Evolutionary conservation across 2,113 vertebrate species (phyloP), one percentile per base, ranked within the genome.

Genomic region (Neolamprologus fasciatus): DNA sequence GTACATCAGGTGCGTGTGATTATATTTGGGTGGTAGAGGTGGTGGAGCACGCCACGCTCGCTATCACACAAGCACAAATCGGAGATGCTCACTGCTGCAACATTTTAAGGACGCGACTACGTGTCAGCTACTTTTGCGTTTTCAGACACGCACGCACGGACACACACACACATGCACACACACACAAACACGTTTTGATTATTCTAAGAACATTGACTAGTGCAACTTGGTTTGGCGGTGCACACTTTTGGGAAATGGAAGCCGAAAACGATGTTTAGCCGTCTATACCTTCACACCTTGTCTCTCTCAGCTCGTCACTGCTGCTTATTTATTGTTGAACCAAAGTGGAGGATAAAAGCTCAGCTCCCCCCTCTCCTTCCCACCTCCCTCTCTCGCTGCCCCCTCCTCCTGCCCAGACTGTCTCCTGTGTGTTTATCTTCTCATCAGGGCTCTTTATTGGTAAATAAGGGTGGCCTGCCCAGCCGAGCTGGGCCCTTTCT

Each of bases 351-450:
- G 94, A 94, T 95, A 88, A 95, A 93, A 89, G 87, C 88, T 89
- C 13, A 42, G 71, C 31, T 80, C 63, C 63, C 35, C 50, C 42
- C 80, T 61, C 17, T 71, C 40, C 17, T 13, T n/a, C 76, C 73
- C 45, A 78, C 73, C 73, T 78, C 73, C 73, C 73, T 78, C 71
- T 50, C 45, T 51, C 7, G 11, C 45, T 78, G 45, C 26, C 84
- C 26, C 90, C 42, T 51, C 80, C 47, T 31, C 40, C 68, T 57
- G 84, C 85, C 91, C 88, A 92, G 94, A 89, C 92, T 95, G 95
- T 96, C 96, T 97, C 95, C 95, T 89, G 89, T 94, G 88, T 96
- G 96, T 95, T 94, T 95, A 96, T 96, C 95, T 97, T 97, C 97
- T 97, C 97, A 97, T 95, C 94, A 96, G 92, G 80, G 68, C 86